Evolutionary conservation across 1,140 invertebrate genomes (phyloP).

Genomic region (Drosophila seguyi): DNA sequence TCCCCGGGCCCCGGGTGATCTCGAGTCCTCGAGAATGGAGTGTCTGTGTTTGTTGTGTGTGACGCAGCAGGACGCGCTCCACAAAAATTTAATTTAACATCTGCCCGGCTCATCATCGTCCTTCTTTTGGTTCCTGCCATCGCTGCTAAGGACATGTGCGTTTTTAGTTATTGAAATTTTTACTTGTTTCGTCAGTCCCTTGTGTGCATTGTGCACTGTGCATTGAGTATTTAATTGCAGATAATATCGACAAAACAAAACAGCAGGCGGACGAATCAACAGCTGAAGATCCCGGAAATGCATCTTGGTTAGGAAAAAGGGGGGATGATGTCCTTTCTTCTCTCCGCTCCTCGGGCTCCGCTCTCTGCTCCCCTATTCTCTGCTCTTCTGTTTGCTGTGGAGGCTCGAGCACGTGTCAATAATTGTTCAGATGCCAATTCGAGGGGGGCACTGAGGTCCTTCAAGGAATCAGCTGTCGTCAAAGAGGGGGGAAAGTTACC

Average conservation of each 20-base stretch:
- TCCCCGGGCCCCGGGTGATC: conserved; percentile 31
- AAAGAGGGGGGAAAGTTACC: neutral
- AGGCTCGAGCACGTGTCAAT: conserved; percentile 77
- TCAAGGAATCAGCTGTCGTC: conserved; percentile 62
- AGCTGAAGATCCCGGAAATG: conserved; percentile 76
- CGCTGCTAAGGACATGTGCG: conserved; percentile 71
- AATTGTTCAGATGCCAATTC: conserved; percentile 65
- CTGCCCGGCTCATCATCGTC: conserved; percentile 56
- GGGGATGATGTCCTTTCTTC: conserved; percentile 23
- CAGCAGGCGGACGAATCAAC: conserved; percentile 69
- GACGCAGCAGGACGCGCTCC: conserved; percentile 68
- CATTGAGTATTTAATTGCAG: conserved; percentile 83
- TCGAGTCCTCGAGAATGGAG: conserved; percentile 9
- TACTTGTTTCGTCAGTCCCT: conserved; percentile 71
- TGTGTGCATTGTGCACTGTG: conserved; percentile 58
- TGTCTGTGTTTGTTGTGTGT: conserved; percentile 35
- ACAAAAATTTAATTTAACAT: conserved; percentile 72
- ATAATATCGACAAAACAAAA: conserved; percentile 78
- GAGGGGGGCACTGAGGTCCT: conserved; percentile 15
- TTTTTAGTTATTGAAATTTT: conserved; percentile 84
- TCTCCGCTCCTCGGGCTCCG: neutral
- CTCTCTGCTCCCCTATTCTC: neutral
- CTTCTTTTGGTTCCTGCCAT: conserved; percentile 16
- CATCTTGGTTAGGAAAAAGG: conserved; percentile 48
- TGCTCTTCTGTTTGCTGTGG: conserved; percentile 31